Percentiles rank a stretch among this genome's conserved stretches.
These are phyloP conservation scores for Motacilla tschutschensis DNA, from an alignment of 2,113 vertebrate genomes.

Conservation along the genomic window DNA sequence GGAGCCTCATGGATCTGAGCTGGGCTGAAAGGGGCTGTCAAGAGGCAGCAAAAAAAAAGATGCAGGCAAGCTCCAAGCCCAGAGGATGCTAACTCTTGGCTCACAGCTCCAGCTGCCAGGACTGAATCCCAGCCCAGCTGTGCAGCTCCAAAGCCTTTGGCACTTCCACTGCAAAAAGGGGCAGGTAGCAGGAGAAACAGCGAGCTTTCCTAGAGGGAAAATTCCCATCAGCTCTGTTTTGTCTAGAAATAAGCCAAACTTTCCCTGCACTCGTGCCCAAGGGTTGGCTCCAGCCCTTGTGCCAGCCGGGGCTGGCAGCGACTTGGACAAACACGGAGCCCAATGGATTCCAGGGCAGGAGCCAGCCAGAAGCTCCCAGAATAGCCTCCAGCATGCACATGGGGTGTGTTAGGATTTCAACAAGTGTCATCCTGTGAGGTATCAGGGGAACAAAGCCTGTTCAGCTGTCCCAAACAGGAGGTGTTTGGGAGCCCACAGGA, in stretches of 20 bases:
- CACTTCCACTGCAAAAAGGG: neutral
- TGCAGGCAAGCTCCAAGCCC: neutral
- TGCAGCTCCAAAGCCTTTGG: neutral
- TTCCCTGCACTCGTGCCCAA: neutral
- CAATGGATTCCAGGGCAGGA: neutral
- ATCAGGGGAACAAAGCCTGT: neutral
- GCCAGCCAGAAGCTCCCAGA: constrained; percentile 3
- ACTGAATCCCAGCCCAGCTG: neutral
- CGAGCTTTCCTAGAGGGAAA: neutral
- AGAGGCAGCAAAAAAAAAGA: neutral
- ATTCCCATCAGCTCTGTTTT: neutral
- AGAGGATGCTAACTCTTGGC: neutral
- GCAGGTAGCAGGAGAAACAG: neutral
- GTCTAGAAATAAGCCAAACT: neutral
- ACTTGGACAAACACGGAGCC: neutral
- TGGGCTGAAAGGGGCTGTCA: neutral
- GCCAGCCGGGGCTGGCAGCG: neutral
- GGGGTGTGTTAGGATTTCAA: neutral
- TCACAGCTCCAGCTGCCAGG: neutral
- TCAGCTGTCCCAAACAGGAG: neutral
- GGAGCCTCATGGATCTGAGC: neutral
- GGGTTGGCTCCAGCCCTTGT: accelerated
- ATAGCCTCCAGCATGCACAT: neutral
- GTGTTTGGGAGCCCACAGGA: neutral
- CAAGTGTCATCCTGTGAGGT: neutral